Percentiles rank a stretch among this genome's conserved stretches.
Evolutionary conservation across 2,113 vertebrate species (phyloP).

Genomic region (Prinia subflava): DNA sequence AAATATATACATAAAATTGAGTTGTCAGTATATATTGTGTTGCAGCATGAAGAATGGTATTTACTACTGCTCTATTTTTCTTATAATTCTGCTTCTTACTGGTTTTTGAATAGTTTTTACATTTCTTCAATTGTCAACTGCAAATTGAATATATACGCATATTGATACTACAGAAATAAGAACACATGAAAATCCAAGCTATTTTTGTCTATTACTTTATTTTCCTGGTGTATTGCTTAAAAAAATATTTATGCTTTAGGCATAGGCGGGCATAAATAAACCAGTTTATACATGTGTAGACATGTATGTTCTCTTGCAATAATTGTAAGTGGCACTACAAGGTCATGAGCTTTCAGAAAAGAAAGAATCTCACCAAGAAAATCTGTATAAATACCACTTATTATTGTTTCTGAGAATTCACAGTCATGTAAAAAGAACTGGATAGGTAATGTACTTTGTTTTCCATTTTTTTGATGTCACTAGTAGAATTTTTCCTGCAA

Average conservation of each 20-base stretch:
- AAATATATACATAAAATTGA: background rate
- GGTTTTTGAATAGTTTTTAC: constrained; percentile 16
- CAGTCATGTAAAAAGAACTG: background rate
- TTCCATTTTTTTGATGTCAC: background rate
- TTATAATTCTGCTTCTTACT: background rate
- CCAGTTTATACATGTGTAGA: background rate
- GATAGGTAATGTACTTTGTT: background rate
- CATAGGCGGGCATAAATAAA: background rate
- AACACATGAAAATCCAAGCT: background rate
- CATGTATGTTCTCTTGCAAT: background rate
- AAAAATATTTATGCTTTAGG: background rate
- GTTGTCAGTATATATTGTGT: background rate
- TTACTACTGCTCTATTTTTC: background rate
- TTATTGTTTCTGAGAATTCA: background rate
- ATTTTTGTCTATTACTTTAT: background rate
- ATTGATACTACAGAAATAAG: background rate
- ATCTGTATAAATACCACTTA: background rate
- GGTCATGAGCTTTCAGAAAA: background rate
- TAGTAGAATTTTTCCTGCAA: background rate
- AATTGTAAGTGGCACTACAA: background rate
- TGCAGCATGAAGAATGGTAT: background rate
- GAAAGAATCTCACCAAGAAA: background rate
- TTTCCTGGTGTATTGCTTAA: background rate
- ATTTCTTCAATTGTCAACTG: background rate
- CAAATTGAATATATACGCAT: constrained; percentile 23